These are phyloP conservation scores for Rhogogaster chlorosoma DNA, from an alignment of 2,888 invertebrate species.

Conservation along the genomic window DNA sequence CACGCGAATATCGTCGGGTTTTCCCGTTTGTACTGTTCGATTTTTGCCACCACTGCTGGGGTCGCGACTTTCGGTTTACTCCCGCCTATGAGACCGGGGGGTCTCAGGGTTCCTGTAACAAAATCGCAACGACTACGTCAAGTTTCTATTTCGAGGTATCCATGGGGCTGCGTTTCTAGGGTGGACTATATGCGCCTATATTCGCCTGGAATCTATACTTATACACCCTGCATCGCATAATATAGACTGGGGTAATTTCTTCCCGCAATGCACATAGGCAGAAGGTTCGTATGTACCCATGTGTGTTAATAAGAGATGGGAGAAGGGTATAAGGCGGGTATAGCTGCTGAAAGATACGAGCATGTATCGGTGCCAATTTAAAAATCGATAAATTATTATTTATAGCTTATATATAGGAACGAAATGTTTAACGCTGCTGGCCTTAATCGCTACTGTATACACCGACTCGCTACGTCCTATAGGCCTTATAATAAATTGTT, in stretches of 20 bases:
- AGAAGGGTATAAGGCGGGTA: neutral
- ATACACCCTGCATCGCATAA: neutral
- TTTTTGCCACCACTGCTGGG: slow-evolving; percentile 97
- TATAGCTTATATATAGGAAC: slow-evolving; percentile 6
- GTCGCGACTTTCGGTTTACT: slow-evolving; percentile 99
- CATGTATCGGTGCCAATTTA: neutral
- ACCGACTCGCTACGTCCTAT: neutral
- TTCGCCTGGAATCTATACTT: neutral
- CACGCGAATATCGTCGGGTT: slow-evolving; percentile 99
- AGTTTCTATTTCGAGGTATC: neutral
- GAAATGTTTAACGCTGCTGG: slow-evolving; percentile 7
- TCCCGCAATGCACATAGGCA: neutral
- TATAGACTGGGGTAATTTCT: neutral
- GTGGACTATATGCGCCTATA: neutral
- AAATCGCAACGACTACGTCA: slow-evolving; percentile 14
- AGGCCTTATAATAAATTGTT: slow-evolving; percentile 1
- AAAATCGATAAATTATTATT: slow-evolving; percentile 19
- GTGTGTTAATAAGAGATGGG: neutral
- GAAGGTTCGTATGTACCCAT: neutral
- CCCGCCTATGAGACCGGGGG: slow-evolving; percentile 95
- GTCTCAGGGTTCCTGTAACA: slow-evolving; percentile 90
- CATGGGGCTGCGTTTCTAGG: neutral
- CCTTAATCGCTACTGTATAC: neutral
- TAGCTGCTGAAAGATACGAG: neutral
- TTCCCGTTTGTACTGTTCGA: slow-evolving; percentile 98